Conservation (phyloP, 2,797 vertebrate genomes). For the Fringilla coelebs region DNA sequence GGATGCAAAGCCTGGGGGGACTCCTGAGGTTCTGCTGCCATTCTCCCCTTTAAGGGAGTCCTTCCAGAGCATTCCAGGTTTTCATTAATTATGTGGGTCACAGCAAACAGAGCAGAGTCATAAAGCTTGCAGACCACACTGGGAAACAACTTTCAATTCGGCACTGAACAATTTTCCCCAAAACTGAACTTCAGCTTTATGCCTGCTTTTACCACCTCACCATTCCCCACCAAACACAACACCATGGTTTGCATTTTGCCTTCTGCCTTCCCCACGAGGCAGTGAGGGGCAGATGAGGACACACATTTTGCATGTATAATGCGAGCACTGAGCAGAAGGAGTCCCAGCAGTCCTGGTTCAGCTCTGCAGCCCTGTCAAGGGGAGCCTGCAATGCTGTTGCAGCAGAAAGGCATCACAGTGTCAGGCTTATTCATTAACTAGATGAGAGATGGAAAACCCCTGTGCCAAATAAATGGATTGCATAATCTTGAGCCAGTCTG, state of each 20-base stretch:
- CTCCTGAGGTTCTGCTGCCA: not conserved
- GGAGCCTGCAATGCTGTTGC: not conserved
- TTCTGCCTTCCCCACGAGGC: rapidly evolving
- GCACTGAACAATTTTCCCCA: not conserved
- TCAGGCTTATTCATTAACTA: not conserved
- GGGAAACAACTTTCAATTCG: not conserved
- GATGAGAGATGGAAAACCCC: not conserved
- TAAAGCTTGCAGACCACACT: not conserved
- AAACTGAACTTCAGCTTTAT: not conserved
- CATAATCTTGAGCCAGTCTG: not conserved
- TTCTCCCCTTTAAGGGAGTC: not conserved
- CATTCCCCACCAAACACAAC: not conserved
- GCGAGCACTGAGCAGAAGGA: not conserved
- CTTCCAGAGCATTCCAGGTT: not conserved
- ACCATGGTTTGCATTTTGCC: not conserved
- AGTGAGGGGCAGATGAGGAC: not conserved
- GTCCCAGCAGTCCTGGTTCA: not conserved
- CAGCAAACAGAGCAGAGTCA: not conserved
- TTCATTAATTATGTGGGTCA: not conserved
- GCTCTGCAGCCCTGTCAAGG: not conserved
- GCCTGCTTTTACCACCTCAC: not conserved
- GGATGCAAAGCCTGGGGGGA: not conserved
- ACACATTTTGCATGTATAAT: not conserved
- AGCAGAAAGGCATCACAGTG: not conserved
- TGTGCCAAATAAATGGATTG: not conserved